Base-by-base conservation (phyloP, 2,797 vertebrate species). In the Cyclura pinguis region DNA sequence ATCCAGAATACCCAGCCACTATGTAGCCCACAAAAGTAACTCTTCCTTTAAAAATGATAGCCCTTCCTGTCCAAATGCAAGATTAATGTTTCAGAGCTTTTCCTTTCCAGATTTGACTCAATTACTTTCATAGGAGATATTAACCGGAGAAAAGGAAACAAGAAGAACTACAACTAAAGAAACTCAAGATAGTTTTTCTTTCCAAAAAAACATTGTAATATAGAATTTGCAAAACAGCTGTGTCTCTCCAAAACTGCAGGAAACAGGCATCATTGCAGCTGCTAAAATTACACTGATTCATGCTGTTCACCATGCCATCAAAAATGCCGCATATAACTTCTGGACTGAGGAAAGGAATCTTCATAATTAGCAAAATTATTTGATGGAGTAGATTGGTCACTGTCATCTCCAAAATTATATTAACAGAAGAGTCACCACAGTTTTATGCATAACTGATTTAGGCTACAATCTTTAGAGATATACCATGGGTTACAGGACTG, bases 41-140 rank as follows among this genome's bases (percentile, higher is more conserved):
- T 69, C 29, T 69, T 69, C 67, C 67, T 32, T 32, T 13, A 69
- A 69, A 69, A 69, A 69, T 22, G 16, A 57, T n/a, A 47, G 76
- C 10, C 80, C n/a, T 59, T 67, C 29, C 27, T 50, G 64, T 84
- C 29, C 64, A 69, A 64, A 83, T 38, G 6, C 10, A 7, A 13
- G 38, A 47, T 64, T 47, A 42, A 12, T 27, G 10, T 78, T 64
- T 67, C 18, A 16, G 29, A 50, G 22, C 14, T 20, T 81, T 76
- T 76, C 7, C 69, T 76, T 80, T 80, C 77, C 64, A 72, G 8
- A 88, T 55, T 57, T 88, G 47, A 78, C 29, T 87, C 59, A 24
- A 80, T 67, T 50, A 24, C n/a, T 87, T 87, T 77, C 50, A 50
- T n/a, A 52, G 32, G 86, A 16, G 35, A n/a, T 14, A 52, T 52